Evolutionary conservation across 2,888 invertebrate species (phyloP), one percentile per base, ranked within the genome.

Genomic region (Eucera pruinosa): DNA sequence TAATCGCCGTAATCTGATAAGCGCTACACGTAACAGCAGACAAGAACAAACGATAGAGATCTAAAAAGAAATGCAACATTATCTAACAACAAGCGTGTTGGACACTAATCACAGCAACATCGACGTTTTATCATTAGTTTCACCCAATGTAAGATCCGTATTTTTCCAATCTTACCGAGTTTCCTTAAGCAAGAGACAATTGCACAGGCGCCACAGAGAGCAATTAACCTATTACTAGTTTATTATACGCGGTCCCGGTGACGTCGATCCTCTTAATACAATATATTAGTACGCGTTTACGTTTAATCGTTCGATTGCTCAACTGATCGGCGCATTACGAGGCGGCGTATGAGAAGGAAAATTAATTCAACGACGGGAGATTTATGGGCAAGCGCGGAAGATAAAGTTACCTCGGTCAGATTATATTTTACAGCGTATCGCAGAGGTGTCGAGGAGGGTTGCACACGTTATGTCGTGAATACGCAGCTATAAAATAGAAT

Each of bases 271-370:
- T 60, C 58, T 27, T 36, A 67, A 48, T 27, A 39, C 60, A 36
- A 67, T 48, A 39, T 20, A 60, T 58, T 33, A 48, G 47, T 27
- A 60, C 67, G 47, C 60, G 27, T 67, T 66, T 33, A 18, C 41
- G 58, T 66, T 67, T 67, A 67, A 67, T 67, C 47, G 67, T n/a
- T 7, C 45, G 36, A 67, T 67, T 67, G 47, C 60, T 60, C 47
- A 67, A 67, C 36, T 18, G 13, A 13, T 58, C 36, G 66, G 20
- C 66, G 23, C 36, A 23, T 33, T 27, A 39, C 52, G 13, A 15
- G 27, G 45, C 65, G 43, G n/a, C 20, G 33, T 23, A n/a, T 25
- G 36, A 66, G 45, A 60, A 20, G n/a, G 60, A 11, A 39, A 67
- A 67, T 67, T 60, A 60, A 60, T 67, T 68, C 68, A 50, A n/a